Evolutionary conservation across 2,888 invertebrate species (phyloP).

Genomic region (Clivina fossor): DNA sequence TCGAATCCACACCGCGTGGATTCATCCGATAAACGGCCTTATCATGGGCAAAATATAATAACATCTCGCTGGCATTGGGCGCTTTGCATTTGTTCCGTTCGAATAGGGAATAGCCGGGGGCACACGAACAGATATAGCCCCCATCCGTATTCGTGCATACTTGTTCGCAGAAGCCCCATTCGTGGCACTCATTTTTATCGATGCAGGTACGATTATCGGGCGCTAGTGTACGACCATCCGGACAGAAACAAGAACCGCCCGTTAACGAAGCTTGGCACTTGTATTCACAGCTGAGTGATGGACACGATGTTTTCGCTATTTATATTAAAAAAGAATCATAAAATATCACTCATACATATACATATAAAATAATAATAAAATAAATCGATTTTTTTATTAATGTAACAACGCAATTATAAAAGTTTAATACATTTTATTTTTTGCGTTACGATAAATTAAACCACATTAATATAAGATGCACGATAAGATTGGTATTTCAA

Average conservation of each 20-base stretch:
- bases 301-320: constrained; percentile 79
- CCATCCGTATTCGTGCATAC: constrained; percentile 86
- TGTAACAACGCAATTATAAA: too few relatives aligned
- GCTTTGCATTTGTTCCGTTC: constrained; percentile 62
- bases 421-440: too few relatives aligned
- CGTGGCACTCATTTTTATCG: constrained; percentile 88
- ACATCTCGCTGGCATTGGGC: constrained; percentile 59
- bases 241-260: constrained; percentile 90
- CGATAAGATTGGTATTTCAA: background rate
- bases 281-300: constrained; percentile 83
- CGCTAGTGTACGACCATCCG: constrained; percentile 79
- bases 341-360: background rate
- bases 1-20: constrained; percentile 63
- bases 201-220: constrained; percentile 83
- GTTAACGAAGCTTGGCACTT: constrained; percentile 87
- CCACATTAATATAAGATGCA: background rate
- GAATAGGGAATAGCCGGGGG: constrained; percentile 69
- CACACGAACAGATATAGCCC: constrained; percentile 82
- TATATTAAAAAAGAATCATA: constrained; percentile 14
- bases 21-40: constrained; percentile 72
- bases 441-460: background rate
- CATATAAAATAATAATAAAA: too few relatives aligned
- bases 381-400: too few relatives aligned
- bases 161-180: constrained; percentile 96
- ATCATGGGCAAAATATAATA: constrained; percentile 71